These are phyloP conservation scores for Phacellophora camtschatica DNA, from an alignment of 30 jellyfish, hydroid and myxozoan species.

Conservation along the genomic window DNA sequence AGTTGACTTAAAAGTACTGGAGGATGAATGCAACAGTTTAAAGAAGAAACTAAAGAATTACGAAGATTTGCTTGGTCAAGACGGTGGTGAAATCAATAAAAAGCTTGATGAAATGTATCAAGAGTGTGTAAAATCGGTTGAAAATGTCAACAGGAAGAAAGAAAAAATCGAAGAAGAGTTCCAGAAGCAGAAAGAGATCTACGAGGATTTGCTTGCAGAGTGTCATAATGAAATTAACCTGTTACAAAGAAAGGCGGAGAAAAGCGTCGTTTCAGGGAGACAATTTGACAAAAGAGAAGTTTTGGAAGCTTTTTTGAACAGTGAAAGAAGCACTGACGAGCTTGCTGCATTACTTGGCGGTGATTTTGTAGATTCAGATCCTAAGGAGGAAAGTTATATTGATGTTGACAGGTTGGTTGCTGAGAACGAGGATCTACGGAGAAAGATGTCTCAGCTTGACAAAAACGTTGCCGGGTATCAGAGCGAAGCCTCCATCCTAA, in stretches of 20 bases:
- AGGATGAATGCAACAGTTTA: conserved; percentile 20
- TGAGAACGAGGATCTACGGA: conserved; percentile 36
- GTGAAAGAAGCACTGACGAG: conserved; percentile 22
- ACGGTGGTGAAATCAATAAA: conserved; percentile 35
- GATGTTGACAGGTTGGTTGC: background rate
- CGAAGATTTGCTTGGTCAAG: conserved; percentile 8
- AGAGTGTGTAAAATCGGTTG: conserved; percentile 27
- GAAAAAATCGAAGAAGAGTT: conserved; percentile 38
- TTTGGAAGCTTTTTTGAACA: conserved; percentile 12
- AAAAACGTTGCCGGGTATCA: background rate
- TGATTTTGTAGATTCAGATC: conserved; percentile 17
- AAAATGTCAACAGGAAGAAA: conserved; percentile 13
- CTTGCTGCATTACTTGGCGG: conserved; percentile 23
- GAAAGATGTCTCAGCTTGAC: conserved; percentile 22
- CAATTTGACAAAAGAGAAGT: conserved; percentile 9
- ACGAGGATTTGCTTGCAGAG: conserved; percentile 47
- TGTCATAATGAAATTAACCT: conserved; percentile 8
- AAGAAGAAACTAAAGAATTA: conserved; percentile 7
- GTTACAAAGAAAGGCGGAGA: background rate
- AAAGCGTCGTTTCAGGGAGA: background rate
- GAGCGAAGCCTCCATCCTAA: conserved; percentile 18
- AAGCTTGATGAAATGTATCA: conserved; percentile 65
- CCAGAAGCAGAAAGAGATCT: background rate
- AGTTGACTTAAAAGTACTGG: conserved; percentile 26
- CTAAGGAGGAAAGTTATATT: background rate